Evolutionary conservation across 2,888 invertebrate genomes (phyloP), one percentile per base, ranked within the genome.

Genomic region (Drosophila niveifrons): DNA sequence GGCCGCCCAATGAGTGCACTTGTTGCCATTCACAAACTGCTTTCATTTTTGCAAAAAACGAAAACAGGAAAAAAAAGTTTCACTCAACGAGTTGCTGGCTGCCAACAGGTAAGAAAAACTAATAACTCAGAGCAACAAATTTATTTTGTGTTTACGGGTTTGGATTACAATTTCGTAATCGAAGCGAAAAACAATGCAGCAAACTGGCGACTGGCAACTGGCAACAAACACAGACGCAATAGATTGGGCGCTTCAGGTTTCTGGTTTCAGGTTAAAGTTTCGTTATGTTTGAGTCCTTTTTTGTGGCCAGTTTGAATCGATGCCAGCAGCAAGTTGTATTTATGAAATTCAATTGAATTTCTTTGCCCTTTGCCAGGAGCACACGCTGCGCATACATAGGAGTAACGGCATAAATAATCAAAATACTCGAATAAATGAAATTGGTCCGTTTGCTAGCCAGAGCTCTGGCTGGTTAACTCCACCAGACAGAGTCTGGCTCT

Each of bases 21-120:
- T 85, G 85, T 85, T 85, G 85, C 81, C 82, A 66, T 74, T 80
- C 65, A 57, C 50, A 72, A 72, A 77, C 66, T 71, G 80, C 66
- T 72, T 87, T 64, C 64, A 72, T 78, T 78, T 75, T 71, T 66
- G 62, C 64, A 73, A 77, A 78, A 72, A 46, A 44, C 8, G 0
- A 36, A n/a, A 36, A 11, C 34, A 10, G 3, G 3, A 4, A 4
- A 36, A 44, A 41, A 43, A 29, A 15, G 50, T 72, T 80, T 75
- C 52, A 43, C 56, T 50, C 55, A 71, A 55, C 31, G 18, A 64
- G 41, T 55, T 62, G 36, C 6, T 44, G 57, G 44, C 57, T 63
- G 57, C 66, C 75, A 75, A 72, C 75, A 83, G 79, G 75, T 87
- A 68, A 64, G 17, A 67, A 52, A 69, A 72, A 71, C 75, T 66